Base-by-base conservation (phyloP, 2,888 invertebrate genomes). In the Dasysyrphus tricinctus region DNA sequence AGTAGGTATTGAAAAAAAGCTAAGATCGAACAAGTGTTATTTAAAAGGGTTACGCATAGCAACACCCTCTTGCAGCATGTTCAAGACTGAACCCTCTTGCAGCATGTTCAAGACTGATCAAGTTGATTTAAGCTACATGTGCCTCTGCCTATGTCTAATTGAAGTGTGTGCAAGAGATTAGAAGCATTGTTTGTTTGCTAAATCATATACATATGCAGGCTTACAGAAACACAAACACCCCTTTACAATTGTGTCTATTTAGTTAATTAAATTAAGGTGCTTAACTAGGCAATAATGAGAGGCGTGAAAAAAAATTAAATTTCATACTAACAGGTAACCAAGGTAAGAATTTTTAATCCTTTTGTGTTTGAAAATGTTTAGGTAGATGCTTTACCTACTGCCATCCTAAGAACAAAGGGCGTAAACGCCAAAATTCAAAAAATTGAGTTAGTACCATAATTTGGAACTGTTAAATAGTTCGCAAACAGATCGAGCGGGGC, bases 101-200 rank as follows among this genome's bases (percentile, higher is more conserved):
- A 63, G 49, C 11, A 61, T 57, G 32, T 32, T 32, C 2, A 16
- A 32, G n/a, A 49, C 42, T 51, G 57, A 42, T 70, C 34, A 14
- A 42, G 56, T 37, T 54, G 56, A 42, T 24, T 32, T 63, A 16
- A 44, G n/a, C n/a, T 44, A n/a, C 24, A 24, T 24, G 24, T 24
- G 3, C 24, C 24, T 24, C 2, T 24, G 3, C 24, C 24, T 24
- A 24, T 39, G 16, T 16, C 65, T 85, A 85, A 80, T 80, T 85
- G 61, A 61, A 19, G 44, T 77, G 84, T 67, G 77, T 85, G 84
- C 59, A 39, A 9, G 47, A 54, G 80, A 84, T 84, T 80, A 63
- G 44, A 2, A 42, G 3, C 11, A 32, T 32, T 63, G 29, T 44
- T 32, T 11, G 24, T n/a, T 59, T 2, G 7, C 19, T 39, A 0